Evolutionary conservation across 2,797 vertebrate species (phyloP).

Genomic region (Merluccius polli): DNA sequence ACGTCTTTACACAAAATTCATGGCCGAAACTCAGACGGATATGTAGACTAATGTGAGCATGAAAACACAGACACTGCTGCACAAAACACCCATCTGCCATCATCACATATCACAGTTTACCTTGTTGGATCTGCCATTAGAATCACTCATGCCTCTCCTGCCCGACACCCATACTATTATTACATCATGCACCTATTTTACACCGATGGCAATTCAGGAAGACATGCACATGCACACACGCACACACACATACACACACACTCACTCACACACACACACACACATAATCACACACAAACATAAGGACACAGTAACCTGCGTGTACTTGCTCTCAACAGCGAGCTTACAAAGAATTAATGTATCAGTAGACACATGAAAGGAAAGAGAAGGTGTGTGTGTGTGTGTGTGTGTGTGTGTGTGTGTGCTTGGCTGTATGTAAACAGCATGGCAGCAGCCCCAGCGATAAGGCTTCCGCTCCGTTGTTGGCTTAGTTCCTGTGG

Average conservation of each 20-base stretch:
- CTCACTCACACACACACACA: conserved; percentile 10
- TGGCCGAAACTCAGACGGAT: not conserved
- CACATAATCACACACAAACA: conserved; percentile 4
- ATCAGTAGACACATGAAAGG: conserved; percentile 35
- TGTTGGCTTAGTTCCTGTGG: conserved; percentile 68
- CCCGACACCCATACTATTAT: not conserved
- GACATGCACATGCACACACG: conserved; percentile 10
- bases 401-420: conserved; percentile 25
- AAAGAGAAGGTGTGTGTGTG: conserved; percentile 24
- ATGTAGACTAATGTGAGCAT: not conserved
- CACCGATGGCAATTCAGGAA: conserved; percentile 18
- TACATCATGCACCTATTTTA: not conserved
- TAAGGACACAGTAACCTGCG: not conserved
- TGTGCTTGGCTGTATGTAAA: conserved; percentile 40
- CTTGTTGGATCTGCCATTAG: not conserved
- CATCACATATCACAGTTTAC: not conserved
- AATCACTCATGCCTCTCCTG: not conserved
- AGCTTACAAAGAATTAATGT: conserved; percentile 38
- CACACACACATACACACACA: not conserved
- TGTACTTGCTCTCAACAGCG: conserved; percentile 17
- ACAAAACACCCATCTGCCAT: not conserved
- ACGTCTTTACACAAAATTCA: too few species aligned
- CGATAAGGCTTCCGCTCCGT: conserved; percentile 62
- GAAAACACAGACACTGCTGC: not conserved
- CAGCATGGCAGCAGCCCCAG: conserved; percentile 46